Percentiles rank a stretch among this genome's conserved stretches.
These are phyloP conservation scores for Goniozus legneri DNA, from an alignment of 1,140 invertebrate genomes.

Conservation along the genomic window DNA sequence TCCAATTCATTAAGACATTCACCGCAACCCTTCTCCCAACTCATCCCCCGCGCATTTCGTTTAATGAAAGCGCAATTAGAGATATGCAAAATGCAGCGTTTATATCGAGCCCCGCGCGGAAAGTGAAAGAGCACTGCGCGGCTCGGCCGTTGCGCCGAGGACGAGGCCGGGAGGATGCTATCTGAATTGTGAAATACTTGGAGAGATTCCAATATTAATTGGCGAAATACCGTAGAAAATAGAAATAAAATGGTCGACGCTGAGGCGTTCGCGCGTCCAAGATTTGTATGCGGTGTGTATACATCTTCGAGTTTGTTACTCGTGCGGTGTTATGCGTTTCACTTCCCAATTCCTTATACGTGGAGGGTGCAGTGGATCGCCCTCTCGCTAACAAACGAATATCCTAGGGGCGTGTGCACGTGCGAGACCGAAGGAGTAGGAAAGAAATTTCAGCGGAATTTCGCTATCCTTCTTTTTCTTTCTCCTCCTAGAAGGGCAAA, in stretches of 20 bases:
- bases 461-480: slow-evolving; percentile 22
- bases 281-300: too few relatives aligned
- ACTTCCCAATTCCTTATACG: too few relatives aligned
- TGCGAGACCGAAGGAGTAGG: too few relatives aligned
- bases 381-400: too few relatives aligned
- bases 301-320: too few relatives aligned
- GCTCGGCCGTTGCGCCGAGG: too few relatives aligned
- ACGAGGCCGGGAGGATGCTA: too few relatives aligned
- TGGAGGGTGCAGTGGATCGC: too few relatives aligned
- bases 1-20: slow-evolving; percentile 35
- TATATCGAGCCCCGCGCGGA: slow-evolving; percentile 25
- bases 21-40: neutral
- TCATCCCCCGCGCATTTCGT: slow-evolving; percentile 13
- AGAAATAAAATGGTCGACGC: slow-evolving; percentile 22
- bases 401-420: too few relatives aligned
- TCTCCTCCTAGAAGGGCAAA: slow-evolving; percentile 12
- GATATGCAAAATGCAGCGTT: slow-evolving; percentile 35
- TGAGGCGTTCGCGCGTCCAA: too few relatives aligned
- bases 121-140: slow-evolving; percentile 14
- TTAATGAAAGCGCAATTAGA: slow-evolving; percentile 36
- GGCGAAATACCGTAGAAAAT: slow-evolving; percentile 23
- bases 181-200: slow-evolving; percentile 37
- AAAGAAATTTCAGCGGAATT: too few relatives aligned
- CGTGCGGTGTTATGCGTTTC: too few relatives aligned
- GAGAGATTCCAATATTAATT: slow-evolving; percentile 37